phyloP scores from a whole-genome alignment of 2,113 vertebrate genomes.

The Melanostigma gelatinosum region DNA sequence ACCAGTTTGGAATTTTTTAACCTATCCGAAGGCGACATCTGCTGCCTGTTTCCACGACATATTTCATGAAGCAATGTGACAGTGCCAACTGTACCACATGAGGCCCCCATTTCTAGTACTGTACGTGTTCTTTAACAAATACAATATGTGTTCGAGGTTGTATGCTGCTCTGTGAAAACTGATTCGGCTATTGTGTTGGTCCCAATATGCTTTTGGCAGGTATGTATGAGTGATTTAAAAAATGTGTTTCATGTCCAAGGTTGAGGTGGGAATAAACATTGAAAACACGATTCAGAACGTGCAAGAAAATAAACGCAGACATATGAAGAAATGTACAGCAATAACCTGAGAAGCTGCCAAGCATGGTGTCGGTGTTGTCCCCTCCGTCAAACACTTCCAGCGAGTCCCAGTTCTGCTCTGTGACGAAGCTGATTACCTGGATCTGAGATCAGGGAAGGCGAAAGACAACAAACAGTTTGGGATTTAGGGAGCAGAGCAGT shows the following conservation, averaged over 20 bases:
- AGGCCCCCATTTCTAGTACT: background rate
- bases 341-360: slow-evolving; percentile 99
- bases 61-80: slow-evolving; percentile 8
- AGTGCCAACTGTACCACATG: slow-evolving; percentile 9
- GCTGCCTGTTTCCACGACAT: background rate
- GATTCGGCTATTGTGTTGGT: background rate
- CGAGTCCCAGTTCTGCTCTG: slow-evolving; percentile 99
- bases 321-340: slow-evolving; percentile 9
- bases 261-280: slow-evolving; percentile 14
- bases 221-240: slow-evolving; percentile 15
- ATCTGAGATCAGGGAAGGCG: slow-evolving; percentile 83
- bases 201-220: slow-evolving; percentile 1
- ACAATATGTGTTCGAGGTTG: background rate
- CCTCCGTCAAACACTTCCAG: slow-evolving; percentile 97
- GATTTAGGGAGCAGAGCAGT: slow-evolving; percentile 3
- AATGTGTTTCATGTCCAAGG: background rate
- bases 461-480: slow-evolving; percentile 6
- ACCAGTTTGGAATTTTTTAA: slow-evolving; percentile 8
- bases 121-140: slow-evolving; percentile 3
- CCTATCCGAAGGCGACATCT: background rate
- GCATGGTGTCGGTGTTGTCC: slow-evolving; percentile 96
- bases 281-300: slow-evolving; percentile 2
- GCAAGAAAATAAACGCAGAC: slow-evolving; percentile 14
- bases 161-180: background rate
- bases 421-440: slow-evolving; percentile 98